Evolutionary conservation across 1,140 invertebrate species (phyloP), one percentile per base, ranked within the genome.

Genomic region (Lepidurus couesii): DNA sequence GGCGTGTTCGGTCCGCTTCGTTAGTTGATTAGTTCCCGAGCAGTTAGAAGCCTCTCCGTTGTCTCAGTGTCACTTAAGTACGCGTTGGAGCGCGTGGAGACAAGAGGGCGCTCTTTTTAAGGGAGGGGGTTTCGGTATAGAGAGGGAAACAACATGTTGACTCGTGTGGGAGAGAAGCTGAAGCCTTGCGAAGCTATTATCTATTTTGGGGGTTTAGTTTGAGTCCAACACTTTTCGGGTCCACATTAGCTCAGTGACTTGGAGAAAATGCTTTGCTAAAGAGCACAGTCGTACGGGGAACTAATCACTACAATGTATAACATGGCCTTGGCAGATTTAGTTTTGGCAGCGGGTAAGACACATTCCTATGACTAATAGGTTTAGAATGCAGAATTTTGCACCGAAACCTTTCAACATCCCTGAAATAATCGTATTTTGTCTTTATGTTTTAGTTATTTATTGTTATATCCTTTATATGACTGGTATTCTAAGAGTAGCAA

Each of bases 61-160:
- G 34, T 65, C 53, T 65, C 16, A 13, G 53, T 65, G 53, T 65
- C 53, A 65, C 53, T 65, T 65, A 65, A 65, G 21, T 21, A 21
- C 53, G 53, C 21, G 53, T 21, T 65, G 21, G 53, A 7, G 9
- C 16, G 53, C 53, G 53, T 65, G 53, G 21, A 7, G 16, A 16
- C 13, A 65, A 13, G 53, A 16, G 53, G 13, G 53, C 53, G 34
- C 34, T 34, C 34, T 34, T 34, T 34, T 21, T 65, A 16, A 11
- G 45, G 10, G 53, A 65, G 53, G 53, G 6, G 53, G 16, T 7
- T 2, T 47, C 6, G 53, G 16, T 16, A 65, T n/a, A 7, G 16
- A n/a, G 53, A 21, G 21, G 16, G 53, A 65, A 47, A 65, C 53
- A 65, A 65, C 53, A 65, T 65, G 53, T 65, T 65, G 53, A 65